phyloP scores from a whole-genome alignment of 2,888 invertebrate genomes.

The Fissipunctia ypsillon region DNA sequence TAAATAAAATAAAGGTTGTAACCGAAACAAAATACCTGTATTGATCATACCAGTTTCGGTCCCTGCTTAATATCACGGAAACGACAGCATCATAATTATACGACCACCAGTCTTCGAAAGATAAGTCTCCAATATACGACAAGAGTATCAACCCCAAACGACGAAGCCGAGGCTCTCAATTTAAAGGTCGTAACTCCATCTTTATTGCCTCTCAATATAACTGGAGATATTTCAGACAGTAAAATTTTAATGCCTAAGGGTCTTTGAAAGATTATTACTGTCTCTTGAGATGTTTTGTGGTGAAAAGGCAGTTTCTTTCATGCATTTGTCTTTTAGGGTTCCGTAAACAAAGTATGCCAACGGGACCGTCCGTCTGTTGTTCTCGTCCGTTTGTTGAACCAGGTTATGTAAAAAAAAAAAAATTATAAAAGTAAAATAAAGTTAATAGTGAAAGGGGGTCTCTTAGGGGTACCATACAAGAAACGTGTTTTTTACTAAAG shows the following conservation, averaged over 20 bases:
- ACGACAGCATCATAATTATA: not conserved
- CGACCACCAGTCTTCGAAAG: not conserved
- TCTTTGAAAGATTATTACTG: constrained; percentile 57
- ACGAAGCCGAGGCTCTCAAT: constrained; percentile 31
- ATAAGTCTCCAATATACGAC: constrained; percentile 14
- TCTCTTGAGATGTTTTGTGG: constrained; percentile 38
- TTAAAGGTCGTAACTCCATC: constrained; percentile 36
- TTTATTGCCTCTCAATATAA: constrained; percentile 61
- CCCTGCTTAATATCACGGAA: not conserved
- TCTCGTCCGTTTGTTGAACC: too few species aligned
- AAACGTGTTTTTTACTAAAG: too few species aligned
- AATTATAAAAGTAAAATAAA: too few species aligned
- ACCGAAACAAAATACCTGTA: too few species aligned
- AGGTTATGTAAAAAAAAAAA: too few species aligned
- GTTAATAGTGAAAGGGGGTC: too few species aligned
- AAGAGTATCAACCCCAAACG: constrained; percentile 12
- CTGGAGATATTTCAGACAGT: constrained; percentile 53
- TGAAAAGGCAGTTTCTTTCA: constrained; percentile 15
- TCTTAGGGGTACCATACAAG: too few species aligned
- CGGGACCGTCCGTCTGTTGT: too few species aligned
- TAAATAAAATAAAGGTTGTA: too few species aligned
- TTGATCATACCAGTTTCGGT: too few species aligned
- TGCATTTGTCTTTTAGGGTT: constrained; percentile 21
- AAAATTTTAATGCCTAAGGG: constrained; percentile 59
- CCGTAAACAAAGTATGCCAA: too few species aligned